These are phyloP conservation scores for Armadillidium nasatum DNA, from an alignment of 1,140 invertebrate genomes.

Conservation along the genomic window DNA sequence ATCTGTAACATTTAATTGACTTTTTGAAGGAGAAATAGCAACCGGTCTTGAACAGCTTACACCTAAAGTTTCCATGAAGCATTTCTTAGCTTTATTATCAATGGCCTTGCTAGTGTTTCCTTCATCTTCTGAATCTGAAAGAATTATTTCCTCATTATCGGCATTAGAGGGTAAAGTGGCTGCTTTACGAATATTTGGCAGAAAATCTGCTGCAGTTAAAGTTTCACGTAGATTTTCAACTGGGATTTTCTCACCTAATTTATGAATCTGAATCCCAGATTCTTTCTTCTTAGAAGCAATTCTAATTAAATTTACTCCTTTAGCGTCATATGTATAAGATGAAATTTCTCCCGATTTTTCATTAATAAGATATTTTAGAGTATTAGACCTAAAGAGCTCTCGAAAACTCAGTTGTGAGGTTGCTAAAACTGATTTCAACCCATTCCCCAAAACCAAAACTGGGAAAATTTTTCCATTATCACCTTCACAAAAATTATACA, in stretches of 20 bases:
- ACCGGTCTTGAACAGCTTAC: too few relatives aligned
- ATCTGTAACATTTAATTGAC: too few relatives aligned
- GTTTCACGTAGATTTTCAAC: not conserved
- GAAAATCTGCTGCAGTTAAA: not conserved
- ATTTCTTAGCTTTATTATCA: too few relatives aligned
- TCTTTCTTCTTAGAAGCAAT: not conserved
- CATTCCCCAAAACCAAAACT: not conserved
- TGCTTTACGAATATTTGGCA: not conserved
- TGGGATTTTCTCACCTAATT: not conserved
- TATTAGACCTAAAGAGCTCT: not conserved
- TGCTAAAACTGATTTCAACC: not conserved
- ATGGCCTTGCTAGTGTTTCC: too few relatives aligned
- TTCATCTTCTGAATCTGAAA: not conserved
- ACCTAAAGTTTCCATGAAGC: too few relatives aligned
- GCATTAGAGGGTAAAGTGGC: not conserved
- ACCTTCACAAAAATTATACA: not conserved
- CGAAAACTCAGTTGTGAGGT: not conserved
- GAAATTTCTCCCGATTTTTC: not conserved
- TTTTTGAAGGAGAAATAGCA: too few relatives aligned
- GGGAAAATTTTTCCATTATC: not conserved
- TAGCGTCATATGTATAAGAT: not conserved
- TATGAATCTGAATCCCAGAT: not conserved
- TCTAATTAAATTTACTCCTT: not conserved
- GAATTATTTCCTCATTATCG: not conserved
- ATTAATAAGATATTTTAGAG: not conserved